Evolutionary conservation across 1,140 invertebrate species (phyloP).

Genomic region (Vanessa tameamea): DNA sequence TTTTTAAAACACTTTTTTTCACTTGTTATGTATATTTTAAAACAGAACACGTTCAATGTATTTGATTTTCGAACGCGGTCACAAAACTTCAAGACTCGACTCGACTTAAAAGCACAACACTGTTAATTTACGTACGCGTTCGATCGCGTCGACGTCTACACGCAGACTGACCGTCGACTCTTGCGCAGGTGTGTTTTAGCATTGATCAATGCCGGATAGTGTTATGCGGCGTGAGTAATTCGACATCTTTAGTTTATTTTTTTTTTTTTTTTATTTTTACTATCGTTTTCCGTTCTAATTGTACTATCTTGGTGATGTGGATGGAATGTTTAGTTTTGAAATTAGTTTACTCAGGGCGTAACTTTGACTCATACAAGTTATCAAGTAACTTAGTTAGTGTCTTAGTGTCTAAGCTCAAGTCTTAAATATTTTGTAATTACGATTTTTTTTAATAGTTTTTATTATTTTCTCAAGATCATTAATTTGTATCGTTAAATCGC

Average conservation of each 20-base stretch:
- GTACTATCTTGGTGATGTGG: neutral
- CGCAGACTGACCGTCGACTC: constrained; percentile 44
- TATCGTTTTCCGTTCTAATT: constrained; percentile 25
- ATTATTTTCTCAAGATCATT: no score
- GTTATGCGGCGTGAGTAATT: constrained; percentile 36
- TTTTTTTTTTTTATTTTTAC: neutral
- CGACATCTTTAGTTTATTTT: neutral
- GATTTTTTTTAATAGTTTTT: neutral
- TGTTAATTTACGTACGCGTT: neutral
- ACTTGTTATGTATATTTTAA: no score
- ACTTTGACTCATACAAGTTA: neutral
- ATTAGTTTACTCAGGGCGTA: constrained; percentile 6
- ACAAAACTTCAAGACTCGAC: neutral
- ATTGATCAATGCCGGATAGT: constrained; percentile 43
- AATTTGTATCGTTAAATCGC: no score
- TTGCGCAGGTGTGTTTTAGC: constrained; percentile 50
- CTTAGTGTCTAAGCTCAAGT: no score
- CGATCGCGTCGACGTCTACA: constrained; percentile 18
- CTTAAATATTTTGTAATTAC: neutral
- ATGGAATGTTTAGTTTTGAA: neutral
- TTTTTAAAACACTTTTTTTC: no score
- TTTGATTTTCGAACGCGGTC: neutral
- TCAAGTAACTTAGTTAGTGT: neutral
- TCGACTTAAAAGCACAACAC: neutral
- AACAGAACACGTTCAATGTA: no score